Evolutionary conservation across 1,140 invertebrate genomes (phyloP).

Genomic region (Zaprionus gabonicus): DNA sequence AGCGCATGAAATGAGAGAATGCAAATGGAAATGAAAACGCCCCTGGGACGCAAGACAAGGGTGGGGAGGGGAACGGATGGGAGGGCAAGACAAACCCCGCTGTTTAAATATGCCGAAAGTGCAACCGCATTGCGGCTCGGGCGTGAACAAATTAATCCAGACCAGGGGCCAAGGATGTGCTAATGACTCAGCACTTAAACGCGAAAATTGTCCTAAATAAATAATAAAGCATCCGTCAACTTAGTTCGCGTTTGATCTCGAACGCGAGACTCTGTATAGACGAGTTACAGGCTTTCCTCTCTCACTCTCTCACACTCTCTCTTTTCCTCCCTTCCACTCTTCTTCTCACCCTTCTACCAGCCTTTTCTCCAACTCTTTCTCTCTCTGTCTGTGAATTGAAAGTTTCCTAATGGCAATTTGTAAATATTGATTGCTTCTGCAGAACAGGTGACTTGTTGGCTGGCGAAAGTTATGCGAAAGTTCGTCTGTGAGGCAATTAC

Average conservation of each 20-base stretch:
- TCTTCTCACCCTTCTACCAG: not conserved
- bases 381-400: conserved; percentile 19
- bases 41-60: not conserved
- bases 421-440: conserved; percentile 61
- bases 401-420: conserved; percentile 61
- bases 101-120: conserved; percentile 34
- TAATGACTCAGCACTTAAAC: not conserved
- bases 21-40: not conserved
- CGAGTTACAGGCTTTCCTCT: not conserved
- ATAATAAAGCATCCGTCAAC: not conserved
- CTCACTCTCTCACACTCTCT: not conserved
- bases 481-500: conserved; percentile 34
- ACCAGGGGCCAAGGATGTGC: not conserved
- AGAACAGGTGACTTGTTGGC: conserved; percentile 30
- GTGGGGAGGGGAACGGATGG: not conserved
- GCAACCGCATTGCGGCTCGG: conserved; percentile 21
- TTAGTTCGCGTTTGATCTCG: not conserved
- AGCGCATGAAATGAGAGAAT: conserved; percentile 50
- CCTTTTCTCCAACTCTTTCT: not conserved
- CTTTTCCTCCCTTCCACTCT: not conserved
- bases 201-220: conserved; percentile 7
- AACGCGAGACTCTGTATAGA: not conserved
- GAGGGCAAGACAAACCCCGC: not conserved
- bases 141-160: conserved; percentile 44
- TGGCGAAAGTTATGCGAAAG: conserved; percentile 14